Base-by-base conservation (phyloP, 2,797 vertebrate genomes). In the Percopsis omiscomaycus region DNA sequence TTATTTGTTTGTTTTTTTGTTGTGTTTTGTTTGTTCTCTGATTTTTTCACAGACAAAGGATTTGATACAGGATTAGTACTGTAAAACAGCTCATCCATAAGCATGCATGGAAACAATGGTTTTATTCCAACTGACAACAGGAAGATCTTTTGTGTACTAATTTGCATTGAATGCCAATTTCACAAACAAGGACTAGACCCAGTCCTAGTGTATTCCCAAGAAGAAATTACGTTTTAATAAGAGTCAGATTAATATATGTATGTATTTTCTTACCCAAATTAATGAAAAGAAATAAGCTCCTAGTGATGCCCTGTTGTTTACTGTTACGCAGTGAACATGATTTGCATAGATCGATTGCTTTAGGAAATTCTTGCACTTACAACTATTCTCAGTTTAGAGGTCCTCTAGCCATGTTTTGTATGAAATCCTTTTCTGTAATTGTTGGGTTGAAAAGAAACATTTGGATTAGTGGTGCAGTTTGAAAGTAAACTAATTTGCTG, bases 341-440 rank as follows among this genome's bases (percentile, higher is more conserved):
- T 54, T 71, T 55, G 52, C 37, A 42, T 45, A 56, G 32, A 62
- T 3, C 47, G 13, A 14, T 67, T 76, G 55, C 49, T 28, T 42
- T 50, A 71, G 71, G 47, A 68, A 59, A 61, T 15, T 37, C 32
- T 2, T 45, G 55, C 54, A 49, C 37, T 14, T 42, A 10, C 49
- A 59, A 80, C 54, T 58, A 13, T 28, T 30, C 16, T 42, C 2
- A 63, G 30, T 42, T 13, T 54, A 47, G 45, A n/a, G 55, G 60
- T 61, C 63, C 46, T 54, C 62, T 4, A 13, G 57, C 61, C 58
- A 63, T 30, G 47, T 59, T 75, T 84, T 77, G 67, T 79, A 37
- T 66, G 45, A 83, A 86, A 80, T 79, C 30, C 80, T 85, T 87
- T 85, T 83, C 70, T 82, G 77, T 77, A 79, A 77, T 22, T 77